These are phyloP conservation scores for Perdita meconis DNA, from an alignment of 2,888 invertebrate species.

Conservation along the genomic window DNA sequence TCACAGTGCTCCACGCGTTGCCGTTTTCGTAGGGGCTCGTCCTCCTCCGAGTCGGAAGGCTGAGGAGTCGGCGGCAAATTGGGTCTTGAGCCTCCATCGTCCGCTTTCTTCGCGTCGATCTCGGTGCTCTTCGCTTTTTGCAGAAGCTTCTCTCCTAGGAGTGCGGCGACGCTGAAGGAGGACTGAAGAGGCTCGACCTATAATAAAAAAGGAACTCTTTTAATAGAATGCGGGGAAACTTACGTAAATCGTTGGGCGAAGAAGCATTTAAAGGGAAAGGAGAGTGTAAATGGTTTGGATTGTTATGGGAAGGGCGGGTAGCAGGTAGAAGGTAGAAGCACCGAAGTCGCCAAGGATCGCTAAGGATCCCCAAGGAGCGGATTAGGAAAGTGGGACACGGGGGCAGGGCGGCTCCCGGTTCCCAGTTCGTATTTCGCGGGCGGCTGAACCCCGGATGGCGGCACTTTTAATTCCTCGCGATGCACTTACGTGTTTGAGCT, in stretches of 20 bases:
- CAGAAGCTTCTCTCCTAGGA: slow-evolving; percentile 78
- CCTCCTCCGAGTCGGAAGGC: slow-evolving; percentile 94
- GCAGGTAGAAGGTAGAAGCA: not conserved
- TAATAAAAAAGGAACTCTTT: slow-evolving; percentile 46
- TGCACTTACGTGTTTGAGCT: slow-evolving; percentile 76
- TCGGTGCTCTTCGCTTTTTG: slow-evolving; percentile 40
- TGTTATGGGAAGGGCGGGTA: no score
- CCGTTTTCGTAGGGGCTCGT: slow-evolving; percentile 86
- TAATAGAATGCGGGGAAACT: not conserved
- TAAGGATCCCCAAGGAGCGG: no score
- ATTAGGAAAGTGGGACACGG: not conserved
- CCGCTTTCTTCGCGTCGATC: slow-evolving; percentile 34
- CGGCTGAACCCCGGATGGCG: slow-evolving; percentile 56
- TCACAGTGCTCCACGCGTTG: slow-evolving; percentile 85
- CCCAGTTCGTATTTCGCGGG: slow-evolving; percentile 69
- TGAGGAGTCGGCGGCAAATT: slow-evolving; percentile 89
- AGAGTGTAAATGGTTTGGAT: no score
- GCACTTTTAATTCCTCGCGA: slow-evolving; percentile 66
- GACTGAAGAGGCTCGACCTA: slow-evolving; percentile 80
- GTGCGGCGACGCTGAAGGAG: slow-evolving; percentile 81
- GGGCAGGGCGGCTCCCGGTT: slow-evolving; percentile 4
- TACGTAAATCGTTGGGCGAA: no score
- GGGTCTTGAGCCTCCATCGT: slow-evolving; percentile 54
- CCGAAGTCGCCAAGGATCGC: not conserved
- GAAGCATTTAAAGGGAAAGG: no score